A percentile compares a stretch with the other conserved stretches of the same genome.
phyloP scores from a whole-genome alignment of 2,797 vertebrate species.

The Danio choprae region DNA sequence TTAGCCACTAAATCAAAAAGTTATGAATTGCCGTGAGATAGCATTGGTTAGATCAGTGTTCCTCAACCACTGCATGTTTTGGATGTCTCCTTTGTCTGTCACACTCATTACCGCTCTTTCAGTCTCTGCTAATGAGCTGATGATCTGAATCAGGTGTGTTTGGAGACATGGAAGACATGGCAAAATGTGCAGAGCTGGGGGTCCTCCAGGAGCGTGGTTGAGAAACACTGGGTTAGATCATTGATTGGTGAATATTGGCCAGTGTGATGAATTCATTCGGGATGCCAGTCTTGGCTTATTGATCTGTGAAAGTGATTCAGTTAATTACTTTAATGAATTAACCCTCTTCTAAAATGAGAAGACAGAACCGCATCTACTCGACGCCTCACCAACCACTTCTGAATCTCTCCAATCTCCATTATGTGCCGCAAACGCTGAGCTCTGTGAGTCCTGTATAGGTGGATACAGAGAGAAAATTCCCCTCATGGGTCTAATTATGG shows the following conservation, averaged over 20 bases:
- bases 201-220: too few species aligned
- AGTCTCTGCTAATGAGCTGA: too few species aligned
- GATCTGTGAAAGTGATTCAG: constrained; percentile 35
- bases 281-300: constrained; percentile 27
- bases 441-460: constrained; percentile 1
- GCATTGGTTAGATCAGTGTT: too few species aligned
- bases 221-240: background rate
- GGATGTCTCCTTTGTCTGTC: too few species aligned
- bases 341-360: constrained; percentile 21
- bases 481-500: constrained; percentile 36
- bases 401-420: background rate
- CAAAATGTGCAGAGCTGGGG: too few species aligned
- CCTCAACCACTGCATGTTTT: too few species aligned
- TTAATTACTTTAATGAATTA: constrained; percentile 41
- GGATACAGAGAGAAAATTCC: constrained; percentile 10
- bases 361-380: constrained; percentile 1
- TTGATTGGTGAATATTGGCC: too few species aligned
- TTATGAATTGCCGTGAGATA: too few species aligned
- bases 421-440: background rate
- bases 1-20: too few species aligned
- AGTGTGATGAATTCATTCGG: constrained; percentile 5
- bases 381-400: background rate
- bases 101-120: too few species aligned
- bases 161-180: too few species aligned
- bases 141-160: too few species aligned